Percentiles rank a stretch among this genome's conserved stretches.
phyloP scores from a whole-genome alignment of 2,888 invertebrate genomes.

The Ceraclea dissimilis region DNA sequence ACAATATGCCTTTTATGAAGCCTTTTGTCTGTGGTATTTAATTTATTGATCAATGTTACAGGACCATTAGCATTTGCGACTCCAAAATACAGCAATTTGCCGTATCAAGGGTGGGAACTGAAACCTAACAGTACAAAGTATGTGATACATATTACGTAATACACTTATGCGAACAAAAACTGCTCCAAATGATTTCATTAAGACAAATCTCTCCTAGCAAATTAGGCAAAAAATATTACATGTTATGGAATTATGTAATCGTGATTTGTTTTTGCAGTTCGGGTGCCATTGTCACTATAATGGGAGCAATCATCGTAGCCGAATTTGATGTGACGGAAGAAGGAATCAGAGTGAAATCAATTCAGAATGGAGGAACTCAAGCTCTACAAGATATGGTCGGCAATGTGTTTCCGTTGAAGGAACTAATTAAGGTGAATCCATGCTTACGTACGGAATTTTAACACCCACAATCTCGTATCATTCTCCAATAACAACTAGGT shows the following conservation, averaged over 20 bases:
- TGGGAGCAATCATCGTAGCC: conserved; percentile 47
- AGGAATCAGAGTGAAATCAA: conserved; percentile 37
- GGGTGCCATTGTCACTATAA: conserved; percentile 47
- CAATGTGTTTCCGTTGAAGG: conserved; percentile 51
- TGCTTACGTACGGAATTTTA: no score
- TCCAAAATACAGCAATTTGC: conserved; percentile 69
- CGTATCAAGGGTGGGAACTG: conserved; percentile 81
- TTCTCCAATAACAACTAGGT: no score
- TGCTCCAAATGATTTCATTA: no score
- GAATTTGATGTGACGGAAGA: conserved; percentile 47
- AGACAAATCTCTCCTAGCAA: no score
- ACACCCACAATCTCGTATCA: not conserved
- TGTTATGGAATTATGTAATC: no score
- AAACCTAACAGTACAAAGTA: conserved; percentile 57
- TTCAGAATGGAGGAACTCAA: conserved; percentile 57
- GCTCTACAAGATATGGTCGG: conserved; percentile 54
- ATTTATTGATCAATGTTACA: no score
- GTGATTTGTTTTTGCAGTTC: conserved; percentile 10
- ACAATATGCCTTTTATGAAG: no score
- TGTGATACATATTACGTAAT: no score
- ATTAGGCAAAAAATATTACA: no score
- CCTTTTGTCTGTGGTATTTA: no score
- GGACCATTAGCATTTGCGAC: conserved; percentile 68
- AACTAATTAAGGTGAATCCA: conserved; percentile 49
- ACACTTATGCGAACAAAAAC: no score